Conservation (phyloP, 2,113 vertebrate genomes). For the Anarhynchus alexandrinus region DNA sequence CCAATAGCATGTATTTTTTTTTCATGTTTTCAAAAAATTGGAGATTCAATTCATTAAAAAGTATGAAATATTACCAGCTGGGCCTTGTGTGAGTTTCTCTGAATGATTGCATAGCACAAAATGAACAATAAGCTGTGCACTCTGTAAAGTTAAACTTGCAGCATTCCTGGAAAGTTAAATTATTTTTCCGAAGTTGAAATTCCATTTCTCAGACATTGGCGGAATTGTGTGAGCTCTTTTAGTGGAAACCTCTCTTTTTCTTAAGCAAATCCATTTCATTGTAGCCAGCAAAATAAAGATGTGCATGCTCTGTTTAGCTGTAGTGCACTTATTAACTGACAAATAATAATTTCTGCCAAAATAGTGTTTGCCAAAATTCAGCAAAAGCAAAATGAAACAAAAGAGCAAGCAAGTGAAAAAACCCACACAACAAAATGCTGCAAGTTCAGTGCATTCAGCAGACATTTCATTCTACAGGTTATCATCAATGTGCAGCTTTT, state of each 20-base stretch:
- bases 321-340: not conserved
- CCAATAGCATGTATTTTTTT: not conserved
- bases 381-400: not conserved
- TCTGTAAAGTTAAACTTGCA: not conserved
- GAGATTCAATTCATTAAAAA: conserved; percentile 15
- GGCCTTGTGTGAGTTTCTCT: conserved; percentile 43
- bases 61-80: not conserved
- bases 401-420: not conserved
- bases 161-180: conserved; percentile 45
- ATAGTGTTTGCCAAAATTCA: not conserved
- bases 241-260: not conserved
- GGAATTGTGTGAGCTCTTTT: not conserved
- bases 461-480: not conserved
- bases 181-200: conserved; percentile 4
- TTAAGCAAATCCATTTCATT: not conserved
- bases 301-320: not conserved
- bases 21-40: not conserved
- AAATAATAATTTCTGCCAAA: not conserved
- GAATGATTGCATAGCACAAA: conserved; percentile 12
- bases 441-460: not conserved
- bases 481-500: not conserved
- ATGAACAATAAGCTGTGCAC: conserved; percentile 5
- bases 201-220: not conserved
- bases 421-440: not conserved
- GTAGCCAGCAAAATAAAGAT: not conserved